A percentile compares a stretch with the other conserved stretches of the same genome.
Conservation (phyloP, 2,113 vertebrate species). For the Zootoca vivipara region DNA sequence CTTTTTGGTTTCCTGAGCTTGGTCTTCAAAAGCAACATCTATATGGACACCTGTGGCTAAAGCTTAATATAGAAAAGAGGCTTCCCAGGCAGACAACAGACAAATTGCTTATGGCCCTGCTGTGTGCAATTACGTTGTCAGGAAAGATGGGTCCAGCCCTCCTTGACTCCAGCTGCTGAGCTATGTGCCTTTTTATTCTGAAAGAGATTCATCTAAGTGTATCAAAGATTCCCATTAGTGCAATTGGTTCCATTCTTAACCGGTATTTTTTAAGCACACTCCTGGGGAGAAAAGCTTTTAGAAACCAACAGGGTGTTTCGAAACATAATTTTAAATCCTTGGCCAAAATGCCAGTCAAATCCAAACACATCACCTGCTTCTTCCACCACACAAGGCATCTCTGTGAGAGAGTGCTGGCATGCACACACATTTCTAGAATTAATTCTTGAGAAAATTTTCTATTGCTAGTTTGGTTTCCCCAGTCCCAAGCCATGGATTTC, state of each 20-base stretch:
- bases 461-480: not conserved
- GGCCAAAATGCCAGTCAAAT: constrained; percentile 12
- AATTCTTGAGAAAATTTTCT: not conserved
- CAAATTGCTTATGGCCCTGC: constrained; percentile 16
- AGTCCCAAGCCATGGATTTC: not conserved
- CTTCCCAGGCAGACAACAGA: not conserved
- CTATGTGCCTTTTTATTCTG: constrained; percentile 5
- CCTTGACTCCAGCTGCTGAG: constrained; percentile 17
- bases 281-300: not conserved
- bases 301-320: constrained; percentile 12
- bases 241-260: not conserved
- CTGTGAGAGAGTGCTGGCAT: too few species aligned
- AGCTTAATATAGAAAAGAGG: constrained; percentile 23
- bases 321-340: constrained; percentile 24
- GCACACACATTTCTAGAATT: not conserved
- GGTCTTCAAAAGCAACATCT: constrained; percentile 8
- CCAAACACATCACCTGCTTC: not conserved
- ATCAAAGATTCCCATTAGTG: constrained; percentile 24
- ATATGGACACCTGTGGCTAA: not conserved
- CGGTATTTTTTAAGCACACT: constrained; percentile 1
- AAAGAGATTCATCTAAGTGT: constrained; percentile 24
- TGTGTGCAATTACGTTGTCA: not conserved
- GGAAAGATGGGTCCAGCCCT: accelerated
- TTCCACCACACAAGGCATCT: not conserved
- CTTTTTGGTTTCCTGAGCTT: constrained; percentile 26